Evolutionary conservation across 2,113 vertebrate species (phyloP), one percentile per base, ranked within the genome.

Genomic region (Pelecanoides urinatrix): DNA sequence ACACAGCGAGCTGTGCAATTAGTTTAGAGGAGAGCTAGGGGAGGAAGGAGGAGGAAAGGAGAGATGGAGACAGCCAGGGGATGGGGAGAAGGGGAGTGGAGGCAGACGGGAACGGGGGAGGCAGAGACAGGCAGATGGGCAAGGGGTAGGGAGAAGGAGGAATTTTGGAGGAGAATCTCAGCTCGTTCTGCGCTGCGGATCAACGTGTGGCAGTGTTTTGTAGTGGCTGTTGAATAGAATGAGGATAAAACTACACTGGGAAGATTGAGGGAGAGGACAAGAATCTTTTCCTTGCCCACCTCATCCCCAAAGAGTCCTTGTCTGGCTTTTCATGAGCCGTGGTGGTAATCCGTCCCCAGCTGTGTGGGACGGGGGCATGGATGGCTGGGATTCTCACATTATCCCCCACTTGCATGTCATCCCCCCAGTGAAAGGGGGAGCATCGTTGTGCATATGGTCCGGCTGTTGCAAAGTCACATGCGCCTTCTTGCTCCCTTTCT

Each of bases 1-100:
- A 97, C 96, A 94, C 98, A 93, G 98, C 97, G 98, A 96, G 97
- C 96, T 36, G 86, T 97, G 98, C 98, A 97, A 98, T 98, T 98
- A 97, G 98, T 98, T 98, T 97, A 97, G 98, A 98, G 98, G 96
- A 96, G 96, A 97, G 97, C 96, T 96, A 47, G 91, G 95, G 92
- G 93, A 87, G 68, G 90, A 25, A 66, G 89, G 89, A 71, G 77
- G 86, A 53, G 56, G 66, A 27, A 25, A 71, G 82, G 80, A 71
- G 88, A 78, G 81, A 56, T 0, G 61, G 80, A 79, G 83, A 9
- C 63, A 40, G 76, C 15, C 70, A 26, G 72, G 58, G 65, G 81
- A 52, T n/a, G 25, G 53, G 73, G 42, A 73, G 52, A 72, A 74
- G 17, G 62, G 63, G 27, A 53, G 52, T 0, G 19, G 55, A 23